phyloP scores from a whole-genome alignment of 2,113 vertebrate species.

The Peromyscus leucopus region DNA sequence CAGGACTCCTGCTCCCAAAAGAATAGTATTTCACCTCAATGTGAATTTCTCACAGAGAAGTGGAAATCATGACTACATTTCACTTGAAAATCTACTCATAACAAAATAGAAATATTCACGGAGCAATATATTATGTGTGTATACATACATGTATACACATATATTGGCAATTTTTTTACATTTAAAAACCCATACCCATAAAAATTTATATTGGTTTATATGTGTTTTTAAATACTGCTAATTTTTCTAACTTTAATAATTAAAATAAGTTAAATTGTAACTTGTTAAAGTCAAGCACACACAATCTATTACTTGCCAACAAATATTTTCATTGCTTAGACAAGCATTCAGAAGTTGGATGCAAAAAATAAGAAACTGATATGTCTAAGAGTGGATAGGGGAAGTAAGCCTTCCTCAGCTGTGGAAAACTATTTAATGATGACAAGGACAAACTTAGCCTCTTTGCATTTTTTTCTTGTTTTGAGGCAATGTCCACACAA shows the following conservation, averaged over 20 bases:
- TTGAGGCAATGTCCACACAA: not conserved
- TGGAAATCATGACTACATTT: slow-evolving; percentile 40
- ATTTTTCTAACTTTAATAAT: slow-evolving; percentile 5
- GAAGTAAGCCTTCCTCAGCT: not conserved
- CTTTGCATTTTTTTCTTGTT: not conserved
- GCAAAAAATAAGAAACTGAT: not conserved
- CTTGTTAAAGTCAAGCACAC: not conserved
- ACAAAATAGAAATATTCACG: slow-evolving; percentile 47
- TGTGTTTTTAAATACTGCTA: slow-evolving; percentile 19
- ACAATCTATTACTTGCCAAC: not conserved
- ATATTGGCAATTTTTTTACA: not conserved
- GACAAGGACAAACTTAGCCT: not conserved
- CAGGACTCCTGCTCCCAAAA: slow-evolving; percentile 34
- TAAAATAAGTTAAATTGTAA: slow-evolving; percentile 23
- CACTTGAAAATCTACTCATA: slow-evolving; percentile 57
- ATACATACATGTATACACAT: not conserved
- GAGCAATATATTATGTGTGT: not conserved
- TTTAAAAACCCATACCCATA: not conserved
- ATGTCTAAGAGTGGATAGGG: not conserved
- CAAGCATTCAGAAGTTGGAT: not conserved
- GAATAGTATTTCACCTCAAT: slow-evolving; percentile 64
- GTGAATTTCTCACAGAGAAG: slow-evolving; percentile 63
- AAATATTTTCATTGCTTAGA: not conserved
- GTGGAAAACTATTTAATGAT: not conserved
- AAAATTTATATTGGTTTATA: not conserved